Conservation (phyloP, 2,113 vertebrate species). For the Epinephelus lanceolatus region DNA sequence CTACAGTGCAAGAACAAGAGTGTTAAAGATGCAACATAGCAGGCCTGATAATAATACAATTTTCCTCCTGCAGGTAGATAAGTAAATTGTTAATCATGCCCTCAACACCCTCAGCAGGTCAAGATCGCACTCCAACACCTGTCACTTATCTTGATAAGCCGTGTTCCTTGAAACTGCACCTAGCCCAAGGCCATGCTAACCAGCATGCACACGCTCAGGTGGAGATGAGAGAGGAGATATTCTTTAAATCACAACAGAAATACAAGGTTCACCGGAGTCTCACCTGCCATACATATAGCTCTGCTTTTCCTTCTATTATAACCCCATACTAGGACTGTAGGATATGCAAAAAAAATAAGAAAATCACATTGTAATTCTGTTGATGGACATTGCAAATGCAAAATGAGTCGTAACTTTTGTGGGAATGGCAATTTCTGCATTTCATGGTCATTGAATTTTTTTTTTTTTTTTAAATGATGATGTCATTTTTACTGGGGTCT, state of each 20-base stretch:
- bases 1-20: neutral
- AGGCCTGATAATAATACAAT: conserved; percentile 30
- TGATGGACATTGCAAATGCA: no score
- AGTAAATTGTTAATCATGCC: conserved; percentile 37
- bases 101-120: conserved; percentile 33
- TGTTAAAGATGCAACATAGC: conserved; percentile 12
- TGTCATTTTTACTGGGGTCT: no score
- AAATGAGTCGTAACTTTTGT: no score
- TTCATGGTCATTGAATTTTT: no score
- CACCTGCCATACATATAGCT: neutral
- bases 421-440: no score
- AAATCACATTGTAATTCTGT: no score
- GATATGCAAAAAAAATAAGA: no score
- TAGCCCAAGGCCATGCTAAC: conserved; percentile 17
- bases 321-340: neutral
- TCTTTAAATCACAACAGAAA: conserved; percentile 19
- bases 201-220: neutral
- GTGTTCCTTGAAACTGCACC: conserved; percentile 11
- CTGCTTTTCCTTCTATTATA: neutral
- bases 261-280: neutral
- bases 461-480: no score
- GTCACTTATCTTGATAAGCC: conserved; percentile 33
- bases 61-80: neutral
- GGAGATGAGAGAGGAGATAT: neutral
- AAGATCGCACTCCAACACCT: conserved; percentile 38